Base-by-base conservation (phyloP, 1,140 invertebrate genomes). In the Leptoteleia sp. region DNA sequence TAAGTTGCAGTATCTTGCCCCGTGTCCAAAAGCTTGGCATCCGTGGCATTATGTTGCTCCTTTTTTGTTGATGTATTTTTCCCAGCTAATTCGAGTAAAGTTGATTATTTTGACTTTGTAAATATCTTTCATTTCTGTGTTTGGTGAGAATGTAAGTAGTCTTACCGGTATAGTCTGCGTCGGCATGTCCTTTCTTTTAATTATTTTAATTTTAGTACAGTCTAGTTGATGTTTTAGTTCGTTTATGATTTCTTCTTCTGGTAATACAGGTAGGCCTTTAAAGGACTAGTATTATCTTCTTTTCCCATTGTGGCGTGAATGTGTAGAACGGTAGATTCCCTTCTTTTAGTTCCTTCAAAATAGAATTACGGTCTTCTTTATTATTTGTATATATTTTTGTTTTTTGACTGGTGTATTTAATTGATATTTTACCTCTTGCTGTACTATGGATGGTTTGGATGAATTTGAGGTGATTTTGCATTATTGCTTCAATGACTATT, bases 11-110 rank as follows among this genome's bases (percentile, higher is more conserved):
- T 65, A 27, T 4, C 0, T 17, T 0, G 64, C 42, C 0, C 27
- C 37, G 25, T 79, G 70, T 0, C 61, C 61, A n/a, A n/a, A 52
- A 59, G 4, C 33, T 17, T 75, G 75, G 15, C 79, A 78, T 0
- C 25, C 12, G 6, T 64, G 45, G 12, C 64, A 79, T 47, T 71
- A 57, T 1, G 77, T 38, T 7, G 45, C 25, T 0, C 29, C 38
- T 29, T 50, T 54, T 43, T 16, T 29, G 9, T 70, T 73, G 1
- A 33, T 37, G 9, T 70, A 65, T 38, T 57, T 45, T 43, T 78
- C 57, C 61, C 71, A 76, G 0, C n/a, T 15, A 2, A 71, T 42
- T 64, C 29, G 47, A 0, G 42, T 33, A 8, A 43, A n/a, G 4
- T 12, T 29, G 0, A 80, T 12, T 1, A 19, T 7, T 45, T 61